Percentiles rank a stretch among this genome's conserved stretches.
Evolutionary conservation across 1,140 invertebrate species (phyloP).

Genomic region (Danaus melanippus): DNA sequence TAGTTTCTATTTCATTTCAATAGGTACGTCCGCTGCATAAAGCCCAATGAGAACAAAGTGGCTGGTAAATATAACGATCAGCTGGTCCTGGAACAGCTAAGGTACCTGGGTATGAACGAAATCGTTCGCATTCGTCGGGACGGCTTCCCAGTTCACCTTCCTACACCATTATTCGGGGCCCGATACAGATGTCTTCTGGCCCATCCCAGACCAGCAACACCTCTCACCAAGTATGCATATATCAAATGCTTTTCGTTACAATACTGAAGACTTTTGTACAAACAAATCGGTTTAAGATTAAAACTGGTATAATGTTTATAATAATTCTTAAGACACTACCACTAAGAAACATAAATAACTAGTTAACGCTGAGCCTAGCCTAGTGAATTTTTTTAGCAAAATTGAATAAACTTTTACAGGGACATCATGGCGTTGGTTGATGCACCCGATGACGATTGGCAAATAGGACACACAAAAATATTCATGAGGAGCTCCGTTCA

Average conservation of each 20-base stretch:
- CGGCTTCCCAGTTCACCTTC: conserved; percentile 93
- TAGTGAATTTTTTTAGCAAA: neutral
- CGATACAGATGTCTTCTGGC: conserved; percentile 82
- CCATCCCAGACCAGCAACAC: conserved; percentile 62
- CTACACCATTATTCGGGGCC: conserved; percentile 83
- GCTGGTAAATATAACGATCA: conserved; percentile 87
- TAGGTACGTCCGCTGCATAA: conserved; percentile 95
- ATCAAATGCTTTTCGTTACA: neutral
- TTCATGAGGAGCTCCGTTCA: conserved; percentile 89
- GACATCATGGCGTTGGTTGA: conserved; percentile 51
- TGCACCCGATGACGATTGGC: conserved; percentile 80
- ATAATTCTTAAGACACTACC: no score
- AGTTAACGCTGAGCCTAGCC: no score
- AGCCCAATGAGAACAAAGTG: conserved; percentile 92
- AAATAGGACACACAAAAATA: conserved; percentile 92
- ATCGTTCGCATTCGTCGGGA: conserved; percentile 94
- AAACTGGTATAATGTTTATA: no score
- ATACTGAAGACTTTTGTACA: no score
- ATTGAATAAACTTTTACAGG: conserved; percentile 26
- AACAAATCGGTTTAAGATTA: no score
- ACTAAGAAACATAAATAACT: no score
- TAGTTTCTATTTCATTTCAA: conserved; percentile 10
- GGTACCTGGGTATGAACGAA: conserved; percentile 96
- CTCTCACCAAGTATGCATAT: conserved; percentile 69
- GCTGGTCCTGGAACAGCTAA: conserved; percentile 91